Conservation (phyloP, 2,888 invertebrate genomes). For the Phorcus lineatus region DNA sequence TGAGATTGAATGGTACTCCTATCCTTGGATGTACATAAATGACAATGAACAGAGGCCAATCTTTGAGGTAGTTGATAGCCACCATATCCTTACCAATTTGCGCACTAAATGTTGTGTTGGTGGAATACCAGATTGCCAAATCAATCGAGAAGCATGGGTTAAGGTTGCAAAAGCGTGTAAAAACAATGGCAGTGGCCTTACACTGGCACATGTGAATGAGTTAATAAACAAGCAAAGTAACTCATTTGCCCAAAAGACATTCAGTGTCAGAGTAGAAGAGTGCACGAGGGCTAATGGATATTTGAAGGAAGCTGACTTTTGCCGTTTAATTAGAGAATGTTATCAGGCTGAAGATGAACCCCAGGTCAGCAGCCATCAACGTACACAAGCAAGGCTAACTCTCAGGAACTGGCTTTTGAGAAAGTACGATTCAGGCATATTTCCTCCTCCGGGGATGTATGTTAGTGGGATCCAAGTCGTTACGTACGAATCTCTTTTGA, state of each 20-base stretch:
- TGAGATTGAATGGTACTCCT: background rate
- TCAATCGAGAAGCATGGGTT: background rate
- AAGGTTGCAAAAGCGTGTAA: background rate
- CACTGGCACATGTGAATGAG: background rate
- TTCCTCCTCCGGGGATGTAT: background rate
- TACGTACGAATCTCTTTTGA: background rate
- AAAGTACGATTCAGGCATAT: background rate
- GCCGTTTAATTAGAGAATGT: background rate
- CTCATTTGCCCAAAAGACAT: background rate
- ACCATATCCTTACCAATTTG: background rate
- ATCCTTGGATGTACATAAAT: background rate
- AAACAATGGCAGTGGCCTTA: background rate
- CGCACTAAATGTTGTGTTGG: background rate
- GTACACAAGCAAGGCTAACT: background rate
- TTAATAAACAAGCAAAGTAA: slow-evolving; percentile 14
- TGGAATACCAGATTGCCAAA: background rate
- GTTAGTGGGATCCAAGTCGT: background rate
- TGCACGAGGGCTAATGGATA: background rate
- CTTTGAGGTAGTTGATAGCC: background rate
- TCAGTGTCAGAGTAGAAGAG: background rate
- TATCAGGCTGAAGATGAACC: background rate
- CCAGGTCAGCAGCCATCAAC: background rate
- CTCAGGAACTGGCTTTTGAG: background rate
- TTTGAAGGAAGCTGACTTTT: background rate
- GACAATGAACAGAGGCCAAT: background rate